Conservation (phyloP, 2,797 vertebrate genomes). For the Esox lucius region DNA sequence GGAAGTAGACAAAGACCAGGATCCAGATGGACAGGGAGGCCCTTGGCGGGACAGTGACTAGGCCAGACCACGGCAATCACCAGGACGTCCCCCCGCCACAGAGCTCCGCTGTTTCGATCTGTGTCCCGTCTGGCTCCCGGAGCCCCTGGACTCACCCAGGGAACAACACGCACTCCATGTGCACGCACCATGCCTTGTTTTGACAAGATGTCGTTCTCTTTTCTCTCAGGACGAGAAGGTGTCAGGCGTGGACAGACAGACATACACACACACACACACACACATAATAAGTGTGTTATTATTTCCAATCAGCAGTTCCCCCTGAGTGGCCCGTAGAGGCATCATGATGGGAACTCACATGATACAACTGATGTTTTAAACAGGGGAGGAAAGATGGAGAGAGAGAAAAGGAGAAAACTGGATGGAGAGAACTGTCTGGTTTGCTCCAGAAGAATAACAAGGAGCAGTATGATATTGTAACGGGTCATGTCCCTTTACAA, state of each 20-base stretch:
- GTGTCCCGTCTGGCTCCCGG: conserved; percentile 32
- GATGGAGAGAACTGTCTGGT: conserved; percentile 12
- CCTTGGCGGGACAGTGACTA: conserved; percentile 2
- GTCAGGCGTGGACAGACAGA: conserved; percentile 29
- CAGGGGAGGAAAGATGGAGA: background rate
- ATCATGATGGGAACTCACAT: conserved; percentile 27
- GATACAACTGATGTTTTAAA: conserved; percentile 19
- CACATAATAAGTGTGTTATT: conserved; percentile 31
- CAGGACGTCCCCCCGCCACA: conserved; percentile 15
- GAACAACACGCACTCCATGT: conserved; percentile 15
- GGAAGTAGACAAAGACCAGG: conserved; percentile 26
- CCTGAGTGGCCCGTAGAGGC: conserved; percentile 19
- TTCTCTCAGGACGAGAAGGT: conserved; percentile 9
- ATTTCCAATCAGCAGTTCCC: conserved; percentile 54
- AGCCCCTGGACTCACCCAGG: conserved; percentile 35
- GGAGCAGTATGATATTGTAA: conserved; percentile 48
- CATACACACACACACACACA: background rate
- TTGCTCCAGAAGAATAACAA: conserved; percentile 46
- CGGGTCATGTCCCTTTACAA: conserved; percentile 60
- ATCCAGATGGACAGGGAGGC: conserved; percentile 18
- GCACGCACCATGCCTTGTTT: conserved; percentile 53
- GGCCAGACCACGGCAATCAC: conserved; percentile 43
- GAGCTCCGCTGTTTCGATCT: too few species aligned
- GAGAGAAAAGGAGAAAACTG: background rate
- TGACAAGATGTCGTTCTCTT: conserved; percentile 50